Conservation (phyloP, 37 sponge, comb jelly and placozoan genomes). For the Mnemiopsis leidyi region DNA sequence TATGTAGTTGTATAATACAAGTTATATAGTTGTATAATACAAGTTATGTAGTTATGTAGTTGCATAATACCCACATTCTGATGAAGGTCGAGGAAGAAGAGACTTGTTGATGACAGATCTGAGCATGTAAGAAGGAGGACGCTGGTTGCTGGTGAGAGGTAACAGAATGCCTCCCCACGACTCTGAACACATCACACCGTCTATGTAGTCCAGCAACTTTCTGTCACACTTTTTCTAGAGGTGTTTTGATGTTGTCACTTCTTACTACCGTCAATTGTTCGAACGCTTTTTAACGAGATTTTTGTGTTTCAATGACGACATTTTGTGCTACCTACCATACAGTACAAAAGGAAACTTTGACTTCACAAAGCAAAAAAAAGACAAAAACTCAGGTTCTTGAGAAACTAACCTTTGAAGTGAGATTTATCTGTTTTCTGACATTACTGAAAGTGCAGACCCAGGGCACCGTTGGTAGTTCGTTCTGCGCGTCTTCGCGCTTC, state of each 20-base stretch:
- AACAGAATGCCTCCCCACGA: constrained; percentile 36
- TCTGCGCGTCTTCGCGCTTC: constrained; percentile 31
- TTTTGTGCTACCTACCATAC: no score
- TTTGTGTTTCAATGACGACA: no score
- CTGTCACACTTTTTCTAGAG: constrained; percentile 13
- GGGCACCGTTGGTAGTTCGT: not conserved
- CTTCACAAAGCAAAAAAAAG: no score
- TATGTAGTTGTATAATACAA: no score
- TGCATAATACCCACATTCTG: constrained; percentile 11
- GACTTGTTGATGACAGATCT: constrained; percentile 26
- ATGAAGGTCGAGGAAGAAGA: not conserved
- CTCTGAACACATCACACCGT: constrained; percentile 29
- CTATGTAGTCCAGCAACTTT: constrained; percentile 29
- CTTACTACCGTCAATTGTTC: no score
- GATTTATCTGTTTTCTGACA: constrained; percentile 30
- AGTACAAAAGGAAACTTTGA: no score
- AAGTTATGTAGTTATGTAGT: no score
- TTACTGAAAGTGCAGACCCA: constrained; percentile 34
- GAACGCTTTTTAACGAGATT: no score
- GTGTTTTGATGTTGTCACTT: no score
- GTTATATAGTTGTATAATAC: no score
- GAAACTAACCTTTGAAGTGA: not conserved
- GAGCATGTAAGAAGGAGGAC: constrained; percentile 3
- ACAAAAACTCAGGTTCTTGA: no score
- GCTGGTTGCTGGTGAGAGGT: constrained; percentile 49